Conservation (phyloP, 2,888 invertebrate species). For the Erebia aethiops region DNA sequence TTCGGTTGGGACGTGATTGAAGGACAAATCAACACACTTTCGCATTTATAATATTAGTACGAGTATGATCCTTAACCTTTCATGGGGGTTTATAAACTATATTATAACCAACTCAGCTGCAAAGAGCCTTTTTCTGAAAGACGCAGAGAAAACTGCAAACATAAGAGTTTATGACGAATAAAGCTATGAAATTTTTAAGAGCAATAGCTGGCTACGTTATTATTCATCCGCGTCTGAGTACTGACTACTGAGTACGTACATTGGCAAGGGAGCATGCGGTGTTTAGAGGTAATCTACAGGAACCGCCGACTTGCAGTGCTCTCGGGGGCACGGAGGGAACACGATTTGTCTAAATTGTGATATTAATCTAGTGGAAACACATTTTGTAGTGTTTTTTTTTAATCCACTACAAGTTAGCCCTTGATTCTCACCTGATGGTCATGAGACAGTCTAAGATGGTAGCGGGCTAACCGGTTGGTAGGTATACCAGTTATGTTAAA, state of each 20-base stretch:
- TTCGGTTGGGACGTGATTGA: too few species aligned
- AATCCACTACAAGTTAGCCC: too few species aligned
- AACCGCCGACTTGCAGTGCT: neutral
- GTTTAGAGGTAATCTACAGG: neutral
- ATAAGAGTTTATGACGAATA: constrained; percentile 1
- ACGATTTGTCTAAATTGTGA: too few species aligned
- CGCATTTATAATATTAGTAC: too few species aligned
- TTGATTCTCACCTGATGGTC: too few species aligned
- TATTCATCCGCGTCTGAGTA: neutral
- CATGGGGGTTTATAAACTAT: neutral
- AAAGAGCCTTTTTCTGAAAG: neutral
- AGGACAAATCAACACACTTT: too few species aligned
- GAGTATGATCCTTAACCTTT: neutral
- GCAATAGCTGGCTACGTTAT: neutral
- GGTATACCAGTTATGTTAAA: too few species aligned
- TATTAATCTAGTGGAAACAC: too few species aligned
- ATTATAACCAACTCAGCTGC: neutral
- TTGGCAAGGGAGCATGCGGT: neutral
- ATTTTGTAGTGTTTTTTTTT: too few species aligned
- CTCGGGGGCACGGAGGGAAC: neutral
- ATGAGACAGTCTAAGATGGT: too few species aligned
- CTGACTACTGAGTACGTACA: neutral
- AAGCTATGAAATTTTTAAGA: neutral
- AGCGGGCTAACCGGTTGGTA: too few species aligned
- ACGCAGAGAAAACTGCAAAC: neutral